Evolutionary conservation across 2,797 vertebrate species (phyloP).

Genomic region (Gorsachius magnificus): DNA sequence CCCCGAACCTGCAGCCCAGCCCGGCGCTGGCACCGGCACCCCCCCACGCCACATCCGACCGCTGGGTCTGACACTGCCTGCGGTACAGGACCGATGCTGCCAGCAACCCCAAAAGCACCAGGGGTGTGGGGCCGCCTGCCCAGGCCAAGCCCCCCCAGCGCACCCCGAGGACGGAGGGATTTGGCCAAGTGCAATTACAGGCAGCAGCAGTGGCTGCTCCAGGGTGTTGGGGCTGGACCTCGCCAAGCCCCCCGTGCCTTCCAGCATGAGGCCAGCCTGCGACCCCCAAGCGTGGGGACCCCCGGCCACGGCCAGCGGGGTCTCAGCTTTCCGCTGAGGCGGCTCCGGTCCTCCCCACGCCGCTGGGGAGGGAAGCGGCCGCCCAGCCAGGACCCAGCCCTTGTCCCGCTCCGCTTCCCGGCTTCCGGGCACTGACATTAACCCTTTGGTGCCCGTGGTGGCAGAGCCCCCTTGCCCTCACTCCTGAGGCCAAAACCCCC

Average conservation of each 20-base stretch:
- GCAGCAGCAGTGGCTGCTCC: accelerated
- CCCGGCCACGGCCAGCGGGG: accelerated
- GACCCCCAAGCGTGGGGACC: background rate
- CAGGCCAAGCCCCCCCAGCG: background rate
- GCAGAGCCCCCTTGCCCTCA: background rate
- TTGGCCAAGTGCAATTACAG: background rate
- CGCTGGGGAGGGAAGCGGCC: background rate
- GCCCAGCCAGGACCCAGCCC: background rate
- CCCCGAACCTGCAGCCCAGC: background rate
- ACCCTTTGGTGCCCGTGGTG: accelerated
- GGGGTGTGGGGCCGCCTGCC: background rate
- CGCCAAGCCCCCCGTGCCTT: accelerated
- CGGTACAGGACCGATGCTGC: too few relatives aligned
- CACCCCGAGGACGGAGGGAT: accelerated
- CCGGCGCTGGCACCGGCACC: background rate
- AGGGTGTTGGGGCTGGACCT: background rate
- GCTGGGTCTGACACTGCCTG: background rate
- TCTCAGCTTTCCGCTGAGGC: background rate
- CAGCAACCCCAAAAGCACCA: background rate
- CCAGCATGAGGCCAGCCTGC: accelerated
- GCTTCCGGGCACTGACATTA: background rate
- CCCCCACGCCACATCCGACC: accelerated
- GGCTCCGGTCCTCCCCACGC: accelerated
- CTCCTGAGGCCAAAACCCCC: background rate
- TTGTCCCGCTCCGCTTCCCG: background rate